A percentile compares a stretch with the other conserved stretches of the same genome.
phyloP scores from a whole-genome alignment of 2,888 invertebrate species.

The Mystacides longicornis region DNA sequence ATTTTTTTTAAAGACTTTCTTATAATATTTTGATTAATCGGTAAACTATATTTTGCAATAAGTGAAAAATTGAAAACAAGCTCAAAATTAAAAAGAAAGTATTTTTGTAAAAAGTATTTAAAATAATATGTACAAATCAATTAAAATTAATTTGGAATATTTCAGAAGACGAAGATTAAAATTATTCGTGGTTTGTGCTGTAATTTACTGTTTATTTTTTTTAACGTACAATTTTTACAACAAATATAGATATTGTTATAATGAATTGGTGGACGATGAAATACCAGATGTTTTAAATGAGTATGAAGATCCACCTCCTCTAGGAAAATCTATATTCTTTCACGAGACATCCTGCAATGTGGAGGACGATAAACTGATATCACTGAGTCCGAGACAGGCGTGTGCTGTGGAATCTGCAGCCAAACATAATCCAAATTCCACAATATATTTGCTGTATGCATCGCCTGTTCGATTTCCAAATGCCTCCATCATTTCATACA shows the following conservation, averaged over 20 bases:
- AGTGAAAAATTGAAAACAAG: too few relatives aligned
- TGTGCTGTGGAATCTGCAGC: constrained; percentile 66
- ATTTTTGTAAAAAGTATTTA: too few relatives aligned
- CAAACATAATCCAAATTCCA: constrained; percentile 48
- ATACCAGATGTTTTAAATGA: constrained; percentile 21
- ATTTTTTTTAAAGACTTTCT: too few relatives aligned
- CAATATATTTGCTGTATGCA: constrained; percentile 49
- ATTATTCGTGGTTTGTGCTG: not conserved
- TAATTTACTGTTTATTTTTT: constrained; percentile 1
- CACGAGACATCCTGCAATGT: constrained; percentile 57
- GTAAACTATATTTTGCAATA: too few relatives aligned
- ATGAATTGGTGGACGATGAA: constrained; percentile 13
- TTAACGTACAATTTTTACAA: constrained; percentile 8
- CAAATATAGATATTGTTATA: constrained; percentile 19
- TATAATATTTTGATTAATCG: too few relatives aligned
- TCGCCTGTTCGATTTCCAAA: constrained; percentile 37
- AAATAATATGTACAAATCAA: too few relatives aligned
- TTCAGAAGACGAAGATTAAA: not conserved
- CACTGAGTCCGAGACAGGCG: constrained; percentile 51
- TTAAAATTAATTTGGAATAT: too few relatives aligned
- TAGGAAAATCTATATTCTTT: constrained; percentile 52
- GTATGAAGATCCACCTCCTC: constrained; percentile 14
- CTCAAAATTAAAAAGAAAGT: too few relatives aligned
- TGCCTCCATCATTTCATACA: constrained; percentile 26
- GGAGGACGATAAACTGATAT: constrained; percentile 34